phyloP scores from a whole-genome alignment of 2,888 invertebrate genomes.

The Cryptocephalus moraei region DNA sequence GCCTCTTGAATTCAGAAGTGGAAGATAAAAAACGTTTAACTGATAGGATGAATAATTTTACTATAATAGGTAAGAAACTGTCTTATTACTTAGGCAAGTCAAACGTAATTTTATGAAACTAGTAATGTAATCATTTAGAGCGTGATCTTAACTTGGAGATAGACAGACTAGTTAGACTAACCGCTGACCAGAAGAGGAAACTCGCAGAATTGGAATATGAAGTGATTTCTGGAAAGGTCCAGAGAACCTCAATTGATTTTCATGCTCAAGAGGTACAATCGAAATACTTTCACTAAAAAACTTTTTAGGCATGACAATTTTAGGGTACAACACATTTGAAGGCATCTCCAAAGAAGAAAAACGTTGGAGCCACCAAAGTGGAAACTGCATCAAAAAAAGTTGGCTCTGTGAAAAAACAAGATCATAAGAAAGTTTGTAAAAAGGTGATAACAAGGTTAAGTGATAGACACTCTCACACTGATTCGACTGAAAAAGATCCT shows the following conservation, averaged over 20 bases:
- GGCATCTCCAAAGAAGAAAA: not conserved
- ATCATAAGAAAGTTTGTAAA: conserved; percentile 9
- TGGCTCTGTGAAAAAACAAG: conserved; percentile 2
- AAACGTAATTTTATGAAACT: not conserved
- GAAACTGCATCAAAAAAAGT: conserved; percentile 8
- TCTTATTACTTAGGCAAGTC: not conserved
- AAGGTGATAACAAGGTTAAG: conserved; percentile 2
- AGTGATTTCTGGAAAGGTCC: not conserved
- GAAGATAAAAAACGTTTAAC: conserved; percentile 48
- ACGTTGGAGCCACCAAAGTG: not conserved
- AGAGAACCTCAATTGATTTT: too few species aligned
- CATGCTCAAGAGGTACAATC: too few species aligned
- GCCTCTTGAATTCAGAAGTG: conserved; percentile 42
- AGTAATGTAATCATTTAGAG: conserved; percentile 37
- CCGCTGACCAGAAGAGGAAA: conserved; percentile 36
- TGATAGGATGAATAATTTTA: conserved; percentile 49
- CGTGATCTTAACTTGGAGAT: conserved; percentile 44
- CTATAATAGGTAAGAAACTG: conserved; percentile 42
- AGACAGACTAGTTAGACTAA: conserved; percentile 38
- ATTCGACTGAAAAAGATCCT: not conserved
- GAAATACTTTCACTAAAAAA: not conserved
- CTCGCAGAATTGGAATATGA: conserved; percentile 38
- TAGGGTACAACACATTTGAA: not conserved
- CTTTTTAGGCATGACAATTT: not conserved
- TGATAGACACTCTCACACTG: not conserved